phyloP scores from a whole-genome alignment of 2,797 vertebrate genomes.

The Clarias pachynema region DNA sequence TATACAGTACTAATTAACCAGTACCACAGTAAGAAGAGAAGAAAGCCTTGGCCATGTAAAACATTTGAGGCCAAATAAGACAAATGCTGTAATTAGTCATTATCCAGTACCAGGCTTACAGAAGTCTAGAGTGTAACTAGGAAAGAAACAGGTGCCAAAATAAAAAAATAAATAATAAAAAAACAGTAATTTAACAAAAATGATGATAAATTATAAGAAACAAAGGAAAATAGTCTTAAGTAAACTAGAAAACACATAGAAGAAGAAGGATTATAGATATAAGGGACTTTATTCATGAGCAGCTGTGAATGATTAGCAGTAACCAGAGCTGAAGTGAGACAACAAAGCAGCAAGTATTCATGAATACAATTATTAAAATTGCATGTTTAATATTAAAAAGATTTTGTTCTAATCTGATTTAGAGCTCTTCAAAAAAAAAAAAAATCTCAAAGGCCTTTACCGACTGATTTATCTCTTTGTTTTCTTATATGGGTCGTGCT shows the following conservation, averaged over 20 bases:
- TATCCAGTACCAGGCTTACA: neutral
- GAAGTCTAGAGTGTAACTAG: neutral
- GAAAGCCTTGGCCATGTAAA: neutral
- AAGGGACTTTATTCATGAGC: conserved; percentile 21
- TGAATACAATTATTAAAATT: neutral
- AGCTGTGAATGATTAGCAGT: neutral
- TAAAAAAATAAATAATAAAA: neutral
- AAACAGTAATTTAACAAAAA: neutral
- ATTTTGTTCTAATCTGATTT: neutral
- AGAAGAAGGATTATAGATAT: neutral
- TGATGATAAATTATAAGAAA: neutral
- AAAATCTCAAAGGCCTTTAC: neutral
- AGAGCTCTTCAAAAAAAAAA: too few species aligned
- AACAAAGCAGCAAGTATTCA: conserved; percentile 1
- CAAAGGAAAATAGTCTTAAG: too few species aligned
- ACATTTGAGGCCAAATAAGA: neutral
- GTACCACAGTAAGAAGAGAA: neutral
- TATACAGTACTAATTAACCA: neutral
- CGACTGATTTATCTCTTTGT: neutral
- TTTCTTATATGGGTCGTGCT: neutral
- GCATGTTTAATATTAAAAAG: neutral
- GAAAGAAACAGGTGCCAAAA: neutral
- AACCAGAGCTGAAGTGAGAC: neutral
- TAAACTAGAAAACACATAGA: neutral
- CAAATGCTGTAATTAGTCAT: neutral